Evolutionary conservation across 2,888 invertebrate species (phyloP).

Genomic region (Drosophila nigricruria): DNA sequence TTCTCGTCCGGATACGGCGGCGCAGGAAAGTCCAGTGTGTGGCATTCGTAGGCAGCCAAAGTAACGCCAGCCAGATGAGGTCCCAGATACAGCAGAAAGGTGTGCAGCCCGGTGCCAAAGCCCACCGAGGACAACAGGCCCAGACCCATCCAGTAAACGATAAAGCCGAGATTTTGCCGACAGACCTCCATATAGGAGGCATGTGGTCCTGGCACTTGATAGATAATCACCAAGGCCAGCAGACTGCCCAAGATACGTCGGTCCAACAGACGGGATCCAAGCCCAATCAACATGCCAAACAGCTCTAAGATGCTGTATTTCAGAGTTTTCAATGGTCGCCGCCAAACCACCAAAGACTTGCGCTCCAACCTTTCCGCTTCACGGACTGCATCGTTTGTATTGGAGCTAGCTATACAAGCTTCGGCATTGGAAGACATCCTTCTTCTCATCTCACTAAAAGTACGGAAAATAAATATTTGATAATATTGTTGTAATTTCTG

Average conservation of each 20-base stretch:
- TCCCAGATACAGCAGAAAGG: conserved; percentile 98
- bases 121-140: conserved; percentile 99
- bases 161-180: conserved; percentile 82
- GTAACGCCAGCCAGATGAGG: conserved; percentile 99
- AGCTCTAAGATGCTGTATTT: conserved; percentile 92
- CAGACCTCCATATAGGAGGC: conserved; percentile 77
- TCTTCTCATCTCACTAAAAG: conserved; percentile 35
- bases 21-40: conserved; percentile 96
- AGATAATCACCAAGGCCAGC: conserved; percentile 72
- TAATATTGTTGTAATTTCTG: neutral
- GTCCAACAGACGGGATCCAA: conserved; percentile 86
- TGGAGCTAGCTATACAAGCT: neutral
- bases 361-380: conserved; percentile 87
- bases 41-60: conserved; percentile 99
- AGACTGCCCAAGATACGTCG: conserved; percentile 73
- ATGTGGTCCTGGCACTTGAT: conserved; percentile 83
- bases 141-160: conserved; percentile 94
- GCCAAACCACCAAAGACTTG: conserved; percentile 91
- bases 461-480: neutral
- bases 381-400: conserved; percentile 14
- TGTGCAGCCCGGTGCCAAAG: conserved; percentile 98
- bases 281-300: conserved; percentile 87
- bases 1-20: conserved; percentile 99
- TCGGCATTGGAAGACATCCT: conserved; percentile 39
- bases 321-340: conserved; percentile 91